A percentile compares a stretch with the other conserved stretches of the same genome.
These are phyloP conservation scores for Sinelater perroti DNA, from an alignment of 2,888 invertebrate genomes.

Conservation along the genomic window DNA sequence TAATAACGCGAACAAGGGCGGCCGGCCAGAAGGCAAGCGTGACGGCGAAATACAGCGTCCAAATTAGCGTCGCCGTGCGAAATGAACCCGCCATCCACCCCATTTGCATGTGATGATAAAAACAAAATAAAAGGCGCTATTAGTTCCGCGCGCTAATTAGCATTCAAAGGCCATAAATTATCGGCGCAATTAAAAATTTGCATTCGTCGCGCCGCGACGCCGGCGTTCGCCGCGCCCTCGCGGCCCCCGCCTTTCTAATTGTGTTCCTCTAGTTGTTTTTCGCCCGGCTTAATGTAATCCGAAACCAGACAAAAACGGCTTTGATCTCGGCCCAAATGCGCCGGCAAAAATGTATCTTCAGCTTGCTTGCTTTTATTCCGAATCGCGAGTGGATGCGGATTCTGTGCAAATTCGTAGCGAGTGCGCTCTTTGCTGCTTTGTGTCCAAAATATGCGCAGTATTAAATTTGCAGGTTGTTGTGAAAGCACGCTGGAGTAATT, in stretches of 20 bases:
- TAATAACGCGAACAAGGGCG: conserved; percentile 31
- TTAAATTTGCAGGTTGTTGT: no score
- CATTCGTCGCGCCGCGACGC: conserved; percentile 11
- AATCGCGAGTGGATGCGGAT: no score
- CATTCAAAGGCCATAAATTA: conserved; percentile 26
- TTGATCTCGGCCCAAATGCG: no score
- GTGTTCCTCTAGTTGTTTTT: background rate
- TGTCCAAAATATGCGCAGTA: no score
- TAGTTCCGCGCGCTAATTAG: conserved; percentile 16
- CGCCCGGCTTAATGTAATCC: background rate
- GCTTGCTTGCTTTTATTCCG: no score
- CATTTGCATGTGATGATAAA: conserved; percentile 30
- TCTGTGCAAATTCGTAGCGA: no score
- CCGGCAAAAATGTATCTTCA: no score
- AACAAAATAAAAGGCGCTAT: conserved; percentile 19
- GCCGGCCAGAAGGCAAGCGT: conserved; percentile 30
- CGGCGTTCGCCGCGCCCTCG: conserved; percentile 13
- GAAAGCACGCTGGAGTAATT: no score
- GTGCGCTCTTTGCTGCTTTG: no score
- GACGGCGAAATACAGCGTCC: conserved; percentile 33
- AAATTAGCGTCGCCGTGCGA: conserved; percentile 29
- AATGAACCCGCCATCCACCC: conserved; percentile 21
- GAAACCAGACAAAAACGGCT: no score
- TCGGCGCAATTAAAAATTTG: conserved; percentile 23
- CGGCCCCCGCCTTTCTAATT: background rate